phyloP scores from a whole-genome alignment of 1,140 invertebrate genomes.

The Onthophagus taurus region DNA sequence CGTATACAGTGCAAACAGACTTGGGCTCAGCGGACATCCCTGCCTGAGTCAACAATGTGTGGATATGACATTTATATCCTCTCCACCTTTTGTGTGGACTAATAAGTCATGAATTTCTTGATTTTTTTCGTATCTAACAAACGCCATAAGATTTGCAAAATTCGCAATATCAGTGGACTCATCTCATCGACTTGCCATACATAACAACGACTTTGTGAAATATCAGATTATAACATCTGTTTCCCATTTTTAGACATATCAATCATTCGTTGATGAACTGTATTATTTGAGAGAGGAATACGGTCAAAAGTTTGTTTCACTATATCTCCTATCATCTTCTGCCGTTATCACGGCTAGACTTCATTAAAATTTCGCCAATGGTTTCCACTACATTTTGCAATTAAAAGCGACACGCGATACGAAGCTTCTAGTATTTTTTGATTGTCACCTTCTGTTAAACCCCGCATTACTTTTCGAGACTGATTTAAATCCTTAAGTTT shows the following conservation, averaged over 20 bases:
- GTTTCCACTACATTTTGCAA: slow-evolving; percentile 7
- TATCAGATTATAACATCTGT: slow-evolving; percentile 5
- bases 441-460: slow-evolving; percentile 11
- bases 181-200: slow-evolving; percentile 8
- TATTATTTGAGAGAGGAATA: slow-evolving; percentile 10
- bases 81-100: not conserved
- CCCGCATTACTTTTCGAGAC: slow-evolving; percentile 10
- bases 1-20: too few relatives aligned
- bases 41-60: slow-evolving; percentile 1
- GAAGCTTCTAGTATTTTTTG: too few relatives aligned
- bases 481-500: slow-evolving; percentile 11
- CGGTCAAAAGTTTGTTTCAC: slow-evolving; percentile 14
- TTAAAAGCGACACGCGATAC: slow-evolving; percentile 6
- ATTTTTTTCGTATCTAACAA: slow-evolving; percentile 10
- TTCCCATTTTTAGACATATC: slow-evolving; percentile 10
- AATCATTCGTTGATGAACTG: slow-evolving; percentile 9
- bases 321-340: slow-evolving; percentile 14
- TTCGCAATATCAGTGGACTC: slow-evolving; percentile 5
- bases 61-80: not conserved
- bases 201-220: slow-evolving; percentile 4
- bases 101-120: slow-evolving; percentile 1
- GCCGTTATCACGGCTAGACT: slow-evolving; percentile 8
- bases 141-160: too few relatives aligned
- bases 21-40: too few relatives aligned
- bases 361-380: too few relatives aligned